phyloP scores from a whole-genome alignment of 1,140 invertebrate genomes.

The Theocolax elegans region DNA sequence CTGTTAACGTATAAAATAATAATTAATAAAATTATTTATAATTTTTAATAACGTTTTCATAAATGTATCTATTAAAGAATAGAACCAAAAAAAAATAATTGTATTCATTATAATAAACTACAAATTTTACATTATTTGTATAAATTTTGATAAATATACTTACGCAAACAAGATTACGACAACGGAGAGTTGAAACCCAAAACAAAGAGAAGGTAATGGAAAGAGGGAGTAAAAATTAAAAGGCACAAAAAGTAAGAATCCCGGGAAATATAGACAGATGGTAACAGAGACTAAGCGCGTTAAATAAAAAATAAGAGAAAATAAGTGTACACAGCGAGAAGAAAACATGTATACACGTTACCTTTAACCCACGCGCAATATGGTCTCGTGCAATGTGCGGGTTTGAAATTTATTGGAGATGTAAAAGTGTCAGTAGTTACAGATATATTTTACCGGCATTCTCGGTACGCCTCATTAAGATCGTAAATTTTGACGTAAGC shows the following conservation, averaged over 20 bases:
- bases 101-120: neutral
- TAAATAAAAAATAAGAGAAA: too few species aligned
- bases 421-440: constrained; percentile 24
- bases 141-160: neutral
- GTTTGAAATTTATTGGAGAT: constrained; percentile 25
- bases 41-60: too few species aligned
- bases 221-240: neutral
- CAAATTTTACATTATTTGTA: too few species aligned
- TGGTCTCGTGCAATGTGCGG: neutral
- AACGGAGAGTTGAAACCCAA: too few species aligned
- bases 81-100: neutral
- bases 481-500: constrained; percentile 19
- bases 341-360: neutral
- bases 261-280: neutral
- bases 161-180: too few species aligned
- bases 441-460: neutral
- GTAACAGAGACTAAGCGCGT: neutral
- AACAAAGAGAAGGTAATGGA: neutral
- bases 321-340: too few species aligned
- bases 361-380: constrained; percentile 12
- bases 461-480: constrained; percentile 7
- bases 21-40: too few species aligned
- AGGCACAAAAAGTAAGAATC: neutral
- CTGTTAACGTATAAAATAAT: too few species aligned
- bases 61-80: too few species aligned